Base-by-base conservation (phyloP, 2,797 vertebrate genomes). In the Urocyon cinereoargenteus region DNA sequence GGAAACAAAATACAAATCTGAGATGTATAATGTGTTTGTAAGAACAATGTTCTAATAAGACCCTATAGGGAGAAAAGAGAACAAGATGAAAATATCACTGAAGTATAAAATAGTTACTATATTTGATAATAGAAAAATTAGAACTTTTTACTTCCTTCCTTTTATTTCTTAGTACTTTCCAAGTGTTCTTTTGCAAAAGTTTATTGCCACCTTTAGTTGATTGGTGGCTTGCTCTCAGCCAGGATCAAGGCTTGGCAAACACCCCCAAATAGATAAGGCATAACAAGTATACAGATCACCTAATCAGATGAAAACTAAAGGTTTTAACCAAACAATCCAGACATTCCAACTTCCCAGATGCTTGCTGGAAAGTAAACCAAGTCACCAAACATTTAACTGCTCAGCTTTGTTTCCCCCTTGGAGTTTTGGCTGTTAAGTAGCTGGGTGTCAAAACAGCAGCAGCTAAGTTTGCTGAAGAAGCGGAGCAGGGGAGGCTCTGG, bases 101-200 rank as follows among this genome's bases (percentile, higher is more conserved):
- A 91, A 73, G 95, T 61, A 2, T 90, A 28, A 93, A 94, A 84
- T 6, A 62, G n/a, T 86, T 14, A 62, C 24, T 70, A 28, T n/a
- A 73, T 66, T 78, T 92, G 12, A 51, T 34, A 55, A 61, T 83
- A 12, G 15, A 26, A 84, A 92, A 73, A 66, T 45, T 24, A n/a
- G 22, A 2, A 34, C 36, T 62, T 93, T 96, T 96, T 24, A 34
- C 40, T 78, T 82, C 72, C 19, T 91, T 87, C 21, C 24, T 82
- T 90, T 83, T 91, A 45, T 85, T 87, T 92, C 88, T 94, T 68
- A 86, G 2, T 92, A 12, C n/a, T 95, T 95, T 93, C 31, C 14
- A 94, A 89, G 36, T 59, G 36, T 90, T 96, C 53, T 82, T 51
- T 77, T 77, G 45, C 45, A 77, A 31, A 95, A 97, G 62, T 79